Conservation (phyloP, 1,140 invertebrate species). For the Aphelinus certus region DNA sequence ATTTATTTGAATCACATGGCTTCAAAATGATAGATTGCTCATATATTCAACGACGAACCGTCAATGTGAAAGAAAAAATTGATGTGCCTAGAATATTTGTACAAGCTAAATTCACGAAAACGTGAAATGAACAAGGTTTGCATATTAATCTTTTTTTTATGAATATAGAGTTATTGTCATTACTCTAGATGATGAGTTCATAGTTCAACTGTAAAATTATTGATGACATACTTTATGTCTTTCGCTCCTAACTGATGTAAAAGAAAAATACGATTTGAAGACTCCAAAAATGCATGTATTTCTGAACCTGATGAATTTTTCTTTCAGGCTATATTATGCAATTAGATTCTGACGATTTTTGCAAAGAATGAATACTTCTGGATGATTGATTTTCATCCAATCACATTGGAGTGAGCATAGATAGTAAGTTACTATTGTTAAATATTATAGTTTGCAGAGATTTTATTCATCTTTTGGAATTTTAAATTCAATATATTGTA, state of each 20-base stretch:
- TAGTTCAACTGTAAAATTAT: constrained; percentile 58
- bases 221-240: constrained; percentile 51
- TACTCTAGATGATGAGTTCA: constrained; percentile 55
- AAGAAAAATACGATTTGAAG: background rate
- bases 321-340: too few relatives aligned
- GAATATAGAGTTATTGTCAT: constrained; percentile 4
- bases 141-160: constrained; percentile 4
- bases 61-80: constrained; percentile 91
- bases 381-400: too few relatives aligned
- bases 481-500: background rate
- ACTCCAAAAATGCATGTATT: background rate
- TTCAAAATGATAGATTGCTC: constrained; percentile 75
- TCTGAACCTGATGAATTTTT: background rate
- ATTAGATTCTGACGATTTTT: too few relatives aligned
- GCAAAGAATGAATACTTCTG: too few relatives aligned
- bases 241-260: constrained; percentile 62
- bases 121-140: constrained; percentile 44
- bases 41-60: constrained; percentile 86
- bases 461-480: background rate
- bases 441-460: background rate
- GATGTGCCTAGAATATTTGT: constrained; percentile 91
- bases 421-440: background rate
- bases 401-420: background rate
- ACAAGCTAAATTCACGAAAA: constrained; percentile 86
- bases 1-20: constrained; percentile 73